Base-by-base conservation (phyloP, 2,888 invertebrate species). In the Aquatica leii region DNA sequence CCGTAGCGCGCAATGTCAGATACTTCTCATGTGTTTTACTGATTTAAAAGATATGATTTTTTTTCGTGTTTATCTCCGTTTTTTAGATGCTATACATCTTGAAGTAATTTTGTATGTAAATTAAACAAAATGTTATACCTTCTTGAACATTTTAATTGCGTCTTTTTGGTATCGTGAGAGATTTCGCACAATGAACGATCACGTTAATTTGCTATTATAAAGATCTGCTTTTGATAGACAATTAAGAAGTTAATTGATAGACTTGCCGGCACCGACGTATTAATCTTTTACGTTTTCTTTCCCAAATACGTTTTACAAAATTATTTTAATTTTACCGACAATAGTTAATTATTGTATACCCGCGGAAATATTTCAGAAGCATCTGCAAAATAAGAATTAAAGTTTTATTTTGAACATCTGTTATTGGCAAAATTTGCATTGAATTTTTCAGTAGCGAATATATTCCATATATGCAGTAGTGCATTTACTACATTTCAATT, bases 161-260 rank as follows among this genome's bases (percentile, higher is more conserved):
- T 20, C 46, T 55, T 31, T 46, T n/a, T 56, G 24, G 34, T 18
- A 17, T 8, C 56, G 50, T 57, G 57, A 40, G 57, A 57, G 6
- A 20, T 8, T 24, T 49, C 21, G 37, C 57, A 49, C 37, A 56
- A 56, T 21, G 20, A 37, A 20, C 40, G 17, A 15, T 3, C 17
- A 31, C 21, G 50, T 15, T 9, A 34, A 40, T 15, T 14, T 43
- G 12, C 11, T 31, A 17, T 31, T n/a, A 21, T 17, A 18, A 20
- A 53, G 17, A 12, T 41, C 20, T 43, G 34, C 34, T 57, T 57
- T 50, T 50, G 24, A 50, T 57, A 40, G 49, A 57, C 48, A 56
- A 56, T 48, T 56, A 12, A 55, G 54, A 15, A 48, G 5, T 56
- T 56, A 56, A 56, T 56, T 56, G 48, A 56, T 41, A 24, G 24